phyloP scores from a whole-genome alignment of 2,113 vertebrate genomes.

The Trachemys scripta region DNA sequence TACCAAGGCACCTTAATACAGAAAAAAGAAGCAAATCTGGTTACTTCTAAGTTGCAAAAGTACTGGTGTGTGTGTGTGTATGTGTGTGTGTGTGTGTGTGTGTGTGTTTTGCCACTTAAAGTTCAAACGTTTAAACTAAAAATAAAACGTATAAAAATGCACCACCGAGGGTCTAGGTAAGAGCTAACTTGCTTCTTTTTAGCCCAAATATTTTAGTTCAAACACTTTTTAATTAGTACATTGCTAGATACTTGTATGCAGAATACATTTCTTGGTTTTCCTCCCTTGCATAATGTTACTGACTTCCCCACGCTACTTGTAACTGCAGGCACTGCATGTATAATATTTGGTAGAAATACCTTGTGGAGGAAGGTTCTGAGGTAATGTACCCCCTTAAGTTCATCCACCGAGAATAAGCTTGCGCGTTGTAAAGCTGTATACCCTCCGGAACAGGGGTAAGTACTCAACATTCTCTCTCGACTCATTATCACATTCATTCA shows the following conservation, averaged over 20 bases:
- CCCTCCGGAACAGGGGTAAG: not conserved
- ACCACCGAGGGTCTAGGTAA: not conserved
- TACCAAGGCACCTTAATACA: not conserved
- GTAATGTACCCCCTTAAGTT: not conserved
- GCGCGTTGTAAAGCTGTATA: not conserved
- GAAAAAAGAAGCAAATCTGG: not conserved
- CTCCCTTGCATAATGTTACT: conserved; percentile 41
- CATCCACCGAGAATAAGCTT: not conserved
- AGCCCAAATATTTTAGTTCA: not conserved
- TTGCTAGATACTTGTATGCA: not conserved
- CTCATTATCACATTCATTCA: not conserved
- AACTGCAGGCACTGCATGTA: not conserved
- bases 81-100: not conserved
- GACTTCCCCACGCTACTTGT: not conserved
- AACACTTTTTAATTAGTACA: conserved; percentile 44
- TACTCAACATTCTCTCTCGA: not conserved
- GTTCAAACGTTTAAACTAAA: not conserved
- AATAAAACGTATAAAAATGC: not conserved
- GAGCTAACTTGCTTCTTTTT: not conserved
- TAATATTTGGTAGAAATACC: conserved; percentile 11
- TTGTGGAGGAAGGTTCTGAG: not conserved
- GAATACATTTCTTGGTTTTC: not conserved
- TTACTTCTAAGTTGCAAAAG: not conserved
- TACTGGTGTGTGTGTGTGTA: not conserved
- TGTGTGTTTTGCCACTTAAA: not conserved